A percentile compares a stretch with the other conserved stretches of the same genome.
Evolutionary conservation across 1,140 invertebrate species (phyloP).

Genomic region (Drosophila tani): DNA sequence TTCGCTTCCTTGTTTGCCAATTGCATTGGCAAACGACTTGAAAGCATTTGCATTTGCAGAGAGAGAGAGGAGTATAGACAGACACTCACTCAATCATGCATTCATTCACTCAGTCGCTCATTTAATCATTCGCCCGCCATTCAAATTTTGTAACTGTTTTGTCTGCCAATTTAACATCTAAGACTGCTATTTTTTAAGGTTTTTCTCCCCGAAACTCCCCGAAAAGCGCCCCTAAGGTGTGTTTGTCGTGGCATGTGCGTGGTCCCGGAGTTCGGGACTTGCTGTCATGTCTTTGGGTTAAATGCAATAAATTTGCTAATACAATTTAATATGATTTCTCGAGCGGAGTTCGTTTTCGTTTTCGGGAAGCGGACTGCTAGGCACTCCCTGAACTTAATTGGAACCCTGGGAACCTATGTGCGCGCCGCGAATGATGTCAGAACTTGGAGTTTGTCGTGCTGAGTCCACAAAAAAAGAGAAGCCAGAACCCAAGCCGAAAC

Average conservation of each 20-base stretch:
- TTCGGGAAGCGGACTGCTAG: conserved; percentile 34
- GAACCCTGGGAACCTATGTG: conserved; percentile 43
- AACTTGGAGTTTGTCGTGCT: conserved; percentile 31
- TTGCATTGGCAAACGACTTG: conserved; percentile 66
- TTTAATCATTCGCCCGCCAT: conserved; percentile 45
- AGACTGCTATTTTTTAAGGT: conserved; percentile 39
- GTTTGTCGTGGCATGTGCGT: conserved; percentile 57
- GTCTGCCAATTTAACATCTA: conserved; percentile 76
- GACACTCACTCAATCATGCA: conserved; percentile 43
- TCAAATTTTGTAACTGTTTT: conserved; percentile 71
- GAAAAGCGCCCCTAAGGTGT: conserved; percentile 35
- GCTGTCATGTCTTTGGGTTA: conserved; percentile 66
- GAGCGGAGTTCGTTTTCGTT: conserved; percentile 22
- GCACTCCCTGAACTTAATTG: conserved; percentile 39
- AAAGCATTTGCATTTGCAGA: conserved; percentile 61
- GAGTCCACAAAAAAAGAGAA: neutral
- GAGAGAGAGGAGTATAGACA: conserved; percentile 35
- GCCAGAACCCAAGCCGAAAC: neutral
- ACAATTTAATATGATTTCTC: conserved; percentile 69
- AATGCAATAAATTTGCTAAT: conserved; percentile 75
- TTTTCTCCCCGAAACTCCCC: neutral
- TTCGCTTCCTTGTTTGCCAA: conserved; percentile 75
- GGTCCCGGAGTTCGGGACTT: conserved; percentile 27
- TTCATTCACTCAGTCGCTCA: conserved; percentile 54
- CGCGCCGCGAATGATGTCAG: conserved; percentile 33